These are phyloP conservation scores for Timandra comae DNA, from an alignment of 2,888 invertebrate species.

Conservation along the genomic window DNA sequence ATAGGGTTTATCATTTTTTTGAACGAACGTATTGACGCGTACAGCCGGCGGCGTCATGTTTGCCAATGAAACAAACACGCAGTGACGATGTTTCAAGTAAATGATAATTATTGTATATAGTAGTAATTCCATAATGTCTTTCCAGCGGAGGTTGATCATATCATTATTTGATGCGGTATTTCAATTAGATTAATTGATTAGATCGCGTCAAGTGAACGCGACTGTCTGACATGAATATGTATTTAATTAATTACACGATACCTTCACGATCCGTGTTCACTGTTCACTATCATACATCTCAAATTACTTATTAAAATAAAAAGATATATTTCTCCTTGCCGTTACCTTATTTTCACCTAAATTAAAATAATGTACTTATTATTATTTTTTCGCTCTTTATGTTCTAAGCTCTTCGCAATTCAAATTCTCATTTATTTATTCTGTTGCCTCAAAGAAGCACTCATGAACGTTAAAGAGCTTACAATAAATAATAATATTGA, in stretches of 20 bases:
- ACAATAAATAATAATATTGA: too few relatives aligned
- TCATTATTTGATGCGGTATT: conserved; percentile 11
- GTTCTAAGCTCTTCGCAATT: too few relatives aligned
- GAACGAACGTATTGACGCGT: conserved; percentile 39
- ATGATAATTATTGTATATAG: conserved; percentile 4
- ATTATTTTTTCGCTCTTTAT: too few relatives aligned
- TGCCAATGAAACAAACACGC: conserved; percentile 3
- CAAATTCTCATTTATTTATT: too few relatives aligned
- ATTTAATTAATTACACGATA: conserved; percentile 11
- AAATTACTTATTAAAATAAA: too few relatives aligned
- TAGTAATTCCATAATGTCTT: conserved; percentile 4
- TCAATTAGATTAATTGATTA: conserved; percentile 31
- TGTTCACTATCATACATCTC: too few relatives aligned
- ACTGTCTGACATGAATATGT: conserved; percentile 2
- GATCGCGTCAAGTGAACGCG: conserved; percentile 10
- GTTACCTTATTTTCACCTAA: too few relatives aligned
- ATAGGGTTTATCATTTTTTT: conserved; percentile 20
- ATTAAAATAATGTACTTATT: too few relatives aligned
- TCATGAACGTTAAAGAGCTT: too few relatives aligned
- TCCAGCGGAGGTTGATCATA: conserved; percentile 2
- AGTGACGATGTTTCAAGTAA: conserved; percentile 6
- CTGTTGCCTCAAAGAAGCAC: too few relatives aligned
- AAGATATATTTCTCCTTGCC: too few relatives aligned
- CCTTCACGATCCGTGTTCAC: too few relatives aligned
- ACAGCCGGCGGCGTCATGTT: conserved; percentile 33